Evolutionary conservation across 1,140 invertebrate genomes (phyloP), one percentile per base, ranked within the genome.

Genomic region (Cotesia glomerata): DNA sequence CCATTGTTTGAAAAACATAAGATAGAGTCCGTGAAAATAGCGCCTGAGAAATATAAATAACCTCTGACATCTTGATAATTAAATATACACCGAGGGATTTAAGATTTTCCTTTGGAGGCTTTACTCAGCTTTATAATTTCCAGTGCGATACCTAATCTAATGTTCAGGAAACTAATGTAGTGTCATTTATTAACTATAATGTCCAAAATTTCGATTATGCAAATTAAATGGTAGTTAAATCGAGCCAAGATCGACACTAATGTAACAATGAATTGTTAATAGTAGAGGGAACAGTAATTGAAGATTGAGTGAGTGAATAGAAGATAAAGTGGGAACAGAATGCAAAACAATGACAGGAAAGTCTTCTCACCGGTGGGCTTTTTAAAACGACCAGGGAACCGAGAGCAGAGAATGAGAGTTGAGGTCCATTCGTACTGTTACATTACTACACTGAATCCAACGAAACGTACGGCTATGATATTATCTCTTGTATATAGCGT

Each of bases 401-500:
- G 26, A 26, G 26, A 26, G 45, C 65, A 66, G 59, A 62, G 35
- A 26, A 18, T 58, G 36, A 36, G 61, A 52, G 51, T 65, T 59
- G 68, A 72, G 26, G 61, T 65, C 32, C 45, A 45, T 26, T 26
- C 26, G 26, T 26, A 26, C 26, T 26, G 26, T 26, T 26, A 26
- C 26, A 26, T 26, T 26, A 26, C 26, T 26, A 26, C 26, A 45
- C 39, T 45, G 39, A 45, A 45, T 45, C 39, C 7, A 45, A 18
- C 64, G 61, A 69, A 56, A 74, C 63, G 59, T 69, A 74, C 66
- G 62, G 67, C 74, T 45, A 45, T 45, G 82, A 81, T 82, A 77
- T 80, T 81, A 81, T 82, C 77, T 80, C 76, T 81, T 75, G 63
- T 71, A 73, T 74, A 71, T 59, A 35, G 70, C 62, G 54, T 61